Base-by-base conservation (phyloP, 1,140 invertebrate genomes). In the Drosophila orena region DNA sequence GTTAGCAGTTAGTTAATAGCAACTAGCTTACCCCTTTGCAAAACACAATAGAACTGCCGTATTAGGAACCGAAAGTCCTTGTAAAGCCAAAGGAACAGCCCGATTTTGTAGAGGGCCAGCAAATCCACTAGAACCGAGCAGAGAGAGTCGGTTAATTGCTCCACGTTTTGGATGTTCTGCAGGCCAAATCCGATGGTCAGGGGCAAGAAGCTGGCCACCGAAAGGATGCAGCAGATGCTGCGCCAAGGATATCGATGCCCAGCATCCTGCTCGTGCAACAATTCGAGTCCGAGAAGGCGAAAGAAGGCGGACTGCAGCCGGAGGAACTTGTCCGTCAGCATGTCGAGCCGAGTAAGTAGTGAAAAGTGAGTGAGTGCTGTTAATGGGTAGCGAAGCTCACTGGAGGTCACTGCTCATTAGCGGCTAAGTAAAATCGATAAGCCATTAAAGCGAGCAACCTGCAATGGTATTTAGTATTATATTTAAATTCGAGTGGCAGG, bases 261-360 rank as follows among this genome's bases (percentile, higher is more conserved):
- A 6, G 2, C 38, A n/a, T 27, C 37, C 12, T 14, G 17, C 6
- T 40, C 17, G 22, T 35, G 30, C 14, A 55, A 30, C 58, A 79
- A 20, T 24, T 84, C 43, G 7, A 85, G 30, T 20, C 77, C 81
- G 30, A 85, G 22, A n/a, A 66, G 35, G n/a, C 46, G 43, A 55
- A 80, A 74, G 24, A 62, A 81, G 15, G 15, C 17, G 14, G 44
- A n/a, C 17, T 81, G 78, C 35, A 81, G 24, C 4, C 46, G 62
- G 1, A 85, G 59, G 37, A 81, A 86, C 55, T 59, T 73, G 24
- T 65, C 40, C 50, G 81, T 81, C 52, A 62, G 43, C 81, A 81
- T 81, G 56, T 62, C 43, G 40, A 58, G 30, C 12, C 40, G 8
- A n/a, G 59, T 42, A 15, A 42, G 15, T 7, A 2, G 6, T n/a